Evolutionary conservation across 2,113 vertebrate species (phyloP).

Genomic region (Onychorhynchus coronatus): DNA sequence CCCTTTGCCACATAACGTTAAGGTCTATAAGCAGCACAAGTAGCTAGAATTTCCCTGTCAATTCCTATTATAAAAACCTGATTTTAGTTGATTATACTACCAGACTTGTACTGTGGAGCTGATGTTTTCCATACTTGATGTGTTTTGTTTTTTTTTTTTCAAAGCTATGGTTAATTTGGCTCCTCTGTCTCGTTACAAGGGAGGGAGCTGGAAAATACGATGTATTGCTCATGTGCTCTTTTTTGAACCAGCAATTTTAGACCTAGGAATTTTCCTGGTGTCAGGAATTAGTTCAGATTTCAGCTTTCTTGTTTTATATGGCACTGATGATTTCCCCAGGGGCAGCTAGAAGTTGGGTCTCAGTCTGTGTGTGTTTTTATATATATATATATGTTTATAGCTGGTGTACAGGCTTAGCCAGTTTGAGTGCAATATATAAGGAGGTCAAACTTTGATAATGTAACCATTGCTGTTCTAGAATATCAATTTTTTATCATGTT

Average conservation of each 20-base stretch:
- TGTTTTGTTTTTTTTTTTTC: neutral
- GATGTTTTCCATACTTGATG: slow-evolving; percentile 17
- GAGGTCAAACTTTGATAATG: neutral
- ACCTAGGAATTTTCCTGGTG: neutral
- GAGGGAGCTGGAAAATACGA: neutral
- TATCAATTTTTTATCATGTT: neutral
- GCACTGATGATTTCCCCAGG: neutral
- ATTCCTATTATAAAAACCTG: slow-evolving; percentile 34
- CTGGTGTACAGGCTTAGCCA: neutral
- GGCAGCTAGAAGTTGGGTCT: neutral
- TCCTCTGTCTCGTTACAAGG: neutral
- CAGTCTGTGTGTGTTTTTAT: neutral
- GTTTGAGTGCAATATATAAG: neutral
- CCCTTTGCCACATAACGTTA: neutral
- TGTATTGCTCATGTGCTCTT: neutral
- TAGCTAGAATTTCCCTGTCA: slow-evolving; percentile 58
- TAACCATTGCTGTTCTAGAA: neutral
- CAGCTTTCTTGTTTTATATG: neutral
- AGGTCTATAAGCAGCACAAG: slow-evolving; percentile 6
- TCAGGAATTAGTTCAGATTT: neutral
- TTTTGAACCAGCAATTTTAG: neutral
- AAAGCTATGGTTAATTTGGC: slow-evolving; percentile 10
- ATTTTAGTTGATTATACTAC: slow-evolving; percentile 33
- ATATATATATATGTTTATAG: neutral
- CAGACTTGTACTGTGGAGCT: slow-evolving; percentile 22